Conservation (phyloP, 2,113 vertebrate species). For the Malurus cyaneus region DNA sequence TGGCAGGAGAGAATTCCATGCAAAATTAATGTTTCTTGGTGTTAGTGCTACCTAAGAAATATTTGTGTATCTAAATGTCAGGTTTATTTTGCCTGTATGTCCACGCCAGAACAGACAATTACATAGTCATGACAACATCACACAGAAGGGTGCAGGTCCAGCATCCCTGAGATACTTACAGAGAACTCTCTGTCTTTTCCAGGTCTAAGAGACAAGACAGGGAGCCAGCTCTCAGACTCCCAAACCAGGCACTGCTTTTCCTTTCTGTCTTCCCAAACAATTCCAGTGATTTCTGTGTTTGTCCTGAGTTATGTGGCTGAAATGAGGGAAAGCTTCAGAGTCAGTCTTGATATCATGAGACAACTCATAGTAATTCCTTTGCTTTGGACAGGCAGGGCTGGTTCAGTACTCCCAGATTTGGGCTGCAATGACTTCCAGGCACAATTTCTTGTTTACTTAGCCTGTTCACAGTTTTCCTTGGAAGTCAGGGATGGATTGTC, state of each 20-base stretch:
- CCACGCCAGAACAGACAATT: not conserved
- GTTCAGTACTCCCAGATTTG: not conserved
- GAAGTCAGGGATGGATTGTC: not conserved
- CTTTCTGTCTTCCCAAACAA: not conserved
- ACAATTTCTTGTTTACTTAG: not conserved
- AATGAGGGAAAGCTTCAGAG: not conserved
- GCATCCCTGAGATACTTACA: accelerated
- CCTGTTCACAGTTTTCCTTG: not conserved
- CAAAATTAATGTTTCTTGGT: not conserved
- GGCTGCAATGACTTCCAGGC: not conserved
- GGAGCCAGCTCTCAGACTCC: not conserved
- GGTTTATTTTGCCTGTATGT: not conserved
- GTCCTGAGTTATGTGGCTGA: not conserved
- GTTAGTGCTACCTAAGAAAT: not conserved
- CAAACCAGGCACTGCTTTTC: not conserved
- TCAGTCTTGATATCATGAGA: not conserved
- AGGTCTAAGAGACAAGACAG: not conserved
- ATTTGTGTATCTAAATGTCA: not conserved
- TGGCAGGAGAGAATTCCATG: not conserved
- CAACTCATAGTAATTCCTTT: not conserved
- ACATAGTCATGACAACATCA: not conserved
- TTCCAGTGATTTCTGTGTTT: not conserved
- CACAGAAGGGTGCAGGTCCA: not conserved
- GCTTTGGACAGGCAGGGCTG: not conserved
- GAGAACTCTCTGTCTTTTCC: not conserved